Percentiles rank a stretch among this genome's conserved stretches.
Conservation (phyloP, 2,888 invertebrate genomes). For the Chironomus tentans region DNA sequence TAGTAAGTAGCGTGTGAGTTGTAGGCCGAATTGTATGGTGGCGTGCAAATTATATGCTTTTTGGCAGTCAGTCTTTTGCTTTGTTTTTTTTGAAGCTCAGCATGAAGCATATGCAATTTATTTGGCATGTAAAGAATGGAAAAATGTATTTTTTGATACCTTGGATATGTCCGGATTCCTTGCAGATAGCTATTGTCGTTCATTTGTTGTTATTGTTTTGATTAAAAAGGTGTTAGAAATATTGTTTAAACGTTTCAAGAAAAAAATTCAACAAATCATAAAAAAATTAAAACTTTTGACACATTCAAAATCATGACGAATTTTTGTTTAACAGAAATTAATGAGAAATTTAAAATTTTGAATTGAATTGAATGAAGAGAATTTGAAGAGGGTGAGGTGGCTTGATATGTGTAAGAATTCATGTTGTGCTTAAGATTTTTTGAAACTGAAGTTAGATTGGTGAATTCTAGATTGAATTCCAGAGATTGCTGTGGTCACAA, state of each 20-base stretch:
- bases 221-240: background rate
- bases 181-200: background rate
- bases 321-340: background rate
- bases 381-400: no score
- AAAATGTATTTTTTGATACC: background rate
- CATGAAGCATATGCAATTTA: background rate
- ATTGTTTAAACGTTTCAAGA: no score
- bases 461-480: no score
- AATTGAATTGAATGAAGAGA: no score
- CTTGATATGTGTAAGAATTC: no score
- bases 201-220: background rate
- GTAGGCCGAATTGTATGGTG: background rate
- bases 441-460: no score
- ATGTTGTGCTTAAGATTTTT: no score
- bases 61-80: no score
- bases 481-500: no score
- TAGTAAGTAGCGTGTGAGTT: background rate
- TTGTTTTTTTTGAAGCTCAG: background rate
- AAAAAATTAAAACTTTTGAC: background rate
- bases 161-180: constrained; percentile 7
- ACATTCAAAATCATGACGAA: background rate
- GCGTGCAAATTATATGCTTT: background rate
- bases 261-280: background rate
- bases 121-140: background rate
- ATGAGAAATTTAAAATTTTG: no score